Conservation (phyloP, 2,888 invertebrate species). For the Erpobdella octoculata region DNA sequence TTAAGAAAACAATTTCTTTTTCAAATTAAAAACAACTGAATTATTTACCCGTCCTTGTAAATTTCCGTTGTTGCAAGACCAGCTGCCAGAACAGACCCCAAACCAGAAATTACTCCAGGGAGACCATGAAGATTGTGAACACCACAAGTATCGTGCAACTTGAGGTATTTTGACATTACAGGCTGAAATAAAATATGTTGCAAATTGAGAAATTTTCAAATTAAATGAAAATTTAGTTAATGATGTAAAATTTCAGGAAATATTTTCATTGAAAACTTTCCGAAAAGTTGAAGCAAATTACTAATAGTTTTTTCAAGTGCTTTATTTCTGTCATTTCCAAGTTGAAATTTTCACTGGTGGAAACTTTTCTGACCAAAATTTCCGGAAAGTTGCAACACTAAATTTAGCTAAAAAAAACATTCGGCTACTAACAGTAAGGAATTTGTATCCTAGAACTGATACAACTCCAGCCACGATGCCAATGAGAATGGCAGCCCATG, state of each 20-base stretch:
- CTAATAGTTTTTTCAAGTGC: too few species aligned
- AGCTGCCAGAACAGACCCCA: conserved; percentile 71
- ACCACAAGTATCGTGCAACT: conserved; percentile 79
- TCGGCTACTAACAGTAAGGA: conserved; percentile 41
- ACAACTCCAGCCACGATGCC: conserved; percentile 70
- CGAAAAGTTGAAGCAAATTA: too few species aligned
- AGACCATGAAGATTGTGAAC: conserved; percentile 97
- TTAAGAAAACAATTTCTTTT: too few species aligned
- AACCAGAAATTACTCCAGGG: conserved; percentile 78
- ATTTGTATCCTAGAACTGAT: conserved; percentile 73
- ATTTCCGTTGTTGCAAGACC: conserved; percentile 58
- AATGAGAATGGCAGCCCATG: conserved; percentile 72
- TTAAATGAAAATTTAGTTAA: background rate
- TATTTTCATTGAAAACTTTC: too few species aligned
- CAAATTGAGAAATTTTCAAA: background rate
- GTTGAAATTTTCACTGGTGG: too few species aligned
- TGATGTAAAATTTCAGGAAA: background rate
- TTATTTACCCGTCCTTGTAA: conserved; percentile 57
- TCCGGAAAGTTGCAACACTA: too few species aligned
- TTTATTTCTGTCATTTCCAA: too few species aligned
- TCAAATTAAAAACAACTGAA: too few species aligned
- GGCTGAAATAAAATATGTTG: too few species aligned
- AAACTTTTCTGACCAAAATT: too few species aligned
- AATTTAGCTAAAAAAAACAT: too few species aligned
- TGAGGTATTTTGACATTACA: conserved; percentile 56